Base-by-base conservation (phyloP, 2,797 vertebrate species). In the Pygocentrus nattereri region DNA sequence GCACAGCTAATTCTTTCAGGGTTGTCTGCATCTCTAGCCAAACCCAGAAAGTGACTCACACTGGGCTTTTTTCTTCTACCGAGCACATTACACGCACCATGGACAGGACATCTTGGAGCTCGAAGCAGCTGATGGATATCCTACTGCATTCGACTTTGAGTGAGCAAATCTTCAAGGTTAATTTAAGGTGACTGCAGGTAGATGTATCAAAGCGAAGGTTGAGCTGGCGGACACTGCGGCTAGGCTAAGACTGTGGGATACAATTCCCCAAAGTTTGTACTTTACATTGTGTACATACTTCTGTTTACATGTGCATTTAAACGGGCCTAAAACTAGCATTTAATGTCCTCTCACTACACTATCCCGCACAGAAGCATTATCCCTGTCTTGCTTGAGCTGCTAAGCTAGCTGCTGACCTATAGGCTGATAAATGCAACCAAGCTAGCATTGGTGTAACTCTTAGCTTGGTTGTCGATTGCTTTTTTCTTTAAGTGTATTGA, bases 21-120 rank as follows among this genome's bases (percentile, higher is more conserved):
- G 23, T 56, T 52, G 62, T 58, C 56, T 79, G 72, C 56, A 49
- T 34, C 31, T 11, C 11, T 59, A 25, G 56, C 81, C 61, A 67
- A 74, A 38, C 69, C 27, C 72, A 61, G 54, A 79, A 61, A 74
- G 68, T 44, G 71, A 79, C 71, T 74, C 70, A 62, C 23, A 52
- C 13, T 1, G 38, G 10, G 19, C 21, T 15, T 49, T 50, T 23
- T 71, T 21, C 30, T 31, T 21, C 6, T 73, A 34, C 19, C n/a
- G 18, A 56, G 71, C 16, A 38, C 58, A 64, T 65, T 54, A 65
- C 23, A 74, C 19, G 10, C 58, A 19, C 44, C 47, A 49, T 12
- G 25, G 59, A 65, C 70, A 52, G 61, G 71, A 41, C 75, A 54
- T 67, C 62, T 23, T 23, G 19, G 12, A 31, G 25, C 77, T 80